phyloP scores from a whole-genome alignment of 2,888 invertebrate genomes.

The Hyalella azteca region DNA sequence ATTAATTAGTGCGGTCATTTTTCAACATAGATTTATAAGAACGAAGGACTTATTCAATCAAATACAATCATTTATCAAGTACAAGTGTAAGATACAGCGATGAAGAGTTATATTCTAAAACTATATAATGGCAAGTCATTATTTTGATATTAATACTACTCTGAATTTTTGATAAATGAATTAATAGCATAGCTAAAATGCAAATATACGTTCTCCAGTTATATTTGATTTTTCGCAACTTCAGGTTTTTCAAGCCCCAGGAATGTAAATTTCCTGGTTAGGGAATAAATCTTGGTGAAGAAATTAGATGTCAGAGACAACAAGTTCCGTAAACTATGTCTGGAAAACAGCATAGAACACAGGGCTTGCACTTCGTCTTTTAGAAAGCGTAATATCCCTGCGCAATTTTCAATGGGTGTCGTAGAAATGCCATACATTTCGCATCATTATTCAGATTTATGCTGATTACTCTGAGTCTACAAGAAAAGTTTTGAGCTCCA shows the following conservation, averaged over 20 bases:
- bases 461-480: neutral
- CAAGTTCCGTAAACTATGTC: neutral
- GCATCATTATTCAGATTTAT: constrained; percentile 13
- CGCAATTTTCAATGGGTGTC: neutral
- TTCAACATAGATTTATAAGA: too few species aligned
- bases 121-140: too few species aligned
- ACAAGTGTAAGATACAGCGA: too few species aligned
- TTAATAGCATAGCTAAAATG: too few species aligned
- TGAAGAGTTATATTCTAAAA: too few species aligned
- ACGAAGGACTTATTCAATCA: too few species aligned
- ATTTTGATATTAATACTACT: too few species aligned
- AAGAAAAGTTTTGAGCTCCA: neutral
- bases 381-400: neutral
- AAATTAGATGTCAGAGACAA: neutral
- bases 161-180: too few species aligned
- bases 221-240: too few species aligned
- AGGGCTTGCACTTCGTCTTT: neutral
- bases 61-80: too few species aligned
- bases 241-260: neutral
- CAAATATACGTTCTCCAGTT: too few species aligned
- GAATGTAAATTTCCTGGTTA: neutral
- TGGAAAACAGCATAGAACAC: neutral
- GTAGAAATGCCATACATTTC: neutral
- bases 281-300: neutral
- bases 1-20: too few species aligned